Percentiles rank a stretch among this genome's conserved stretches.
Evolutionary conservation across 1,140 invertebrate genomes (phyloP).

Genomic region (Pogonomyrmex californicus): DNA sequence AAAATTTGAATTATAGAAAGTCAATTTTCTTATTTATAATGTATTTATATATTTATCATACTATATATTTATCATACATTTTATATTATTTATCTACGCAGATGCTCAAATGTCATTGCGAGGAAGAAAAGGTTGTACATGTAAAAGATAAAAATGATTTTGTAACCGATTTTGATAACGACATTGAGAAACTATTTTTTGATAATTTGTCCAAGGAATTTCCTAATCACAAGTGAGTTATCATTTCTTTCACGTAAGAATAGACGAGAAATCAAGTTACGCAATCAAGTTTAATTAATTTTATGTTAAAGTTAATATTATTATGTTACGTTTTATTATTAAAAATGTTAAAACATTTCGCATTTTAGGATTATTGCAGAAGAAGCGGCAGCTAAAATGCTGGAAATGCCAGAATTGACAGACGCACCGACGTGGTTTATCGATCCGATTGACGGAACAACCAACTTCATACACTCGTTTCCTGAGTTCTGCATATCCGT

Average conservation of each 20-base stretch:
- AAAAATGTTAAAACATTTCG: background rate
- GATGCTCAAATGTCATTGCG: conserved; percentile 74
- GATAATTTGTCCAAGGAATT: conserved; percentile 88
- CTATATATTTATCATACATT: background rate
- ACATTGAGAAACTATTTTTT: conserved; percentile 92
- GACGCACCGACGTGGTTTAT: conserved; percentile 97
- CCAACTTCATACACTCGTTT: conserved; percentile 91
- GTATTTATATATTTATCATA: background rate
- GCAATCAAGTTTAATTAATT: background rate
- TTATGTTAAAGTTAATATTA: background rate
- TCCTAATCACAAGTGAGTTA: conserved; percentile 91
- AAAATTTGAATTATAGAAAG: background rate
- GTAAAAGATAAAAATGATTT: conserved; percentile 92
- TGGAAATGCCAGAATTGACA: conserved; percentile 89
- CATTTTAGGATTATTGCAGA: conserved; percentile 93
- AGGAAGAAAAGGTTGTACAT: conserved; percentile 90
- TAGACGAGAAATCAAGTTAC: background rate
- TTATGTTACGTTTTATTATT: background rate
- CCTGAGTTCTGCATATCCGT: conserved; percentile 90
- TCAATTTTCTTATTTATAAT: background rate
- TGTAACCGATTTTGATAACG: conserved; percentile 93
- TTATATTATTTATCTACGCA: conserved; percentile 46
- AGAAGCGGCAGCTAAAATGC: conserved; percentile 89
- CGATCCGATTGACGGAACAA: conserved; percentile 93
- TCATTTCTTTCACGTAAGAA: conserved; percentile 19